Evolutionary conservation across 2,888 invertebrate genomes (phyloP).

Genomic region (Alentia gelatinosa): DNA sequence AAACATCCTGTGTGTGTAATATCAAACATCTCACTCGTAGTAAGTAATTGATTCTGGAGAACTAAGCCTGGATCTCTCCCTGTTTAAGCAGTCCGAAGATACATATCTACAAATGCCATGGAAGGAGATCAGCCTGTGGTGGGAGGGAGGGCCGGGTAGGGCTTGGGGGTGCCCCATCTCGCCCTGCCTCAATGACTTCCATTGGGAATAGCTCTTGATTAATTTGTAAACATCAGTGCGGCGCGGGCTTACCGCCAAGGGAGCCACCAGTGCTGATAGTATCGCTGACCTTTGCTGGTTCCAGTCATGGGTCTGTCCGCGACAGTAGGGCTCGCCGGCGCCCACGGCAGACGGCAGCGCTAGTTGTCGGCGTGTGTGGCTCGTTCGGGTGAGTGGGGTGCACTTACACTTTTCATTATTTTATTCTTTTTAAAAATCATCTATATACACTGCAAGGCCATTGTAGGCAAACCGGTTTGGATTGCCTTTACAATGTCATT

Average conservation of each 20-base stretch:
- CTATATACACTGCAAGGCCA: no score
- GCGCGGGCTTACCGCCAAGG: slow-evolving; percentile 23
- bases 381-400: not conserved
- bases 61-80: no score
- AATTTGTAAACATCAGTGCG: slow-evolving; percentile 51
- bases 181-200: not conserved
- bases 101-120: not conserved
- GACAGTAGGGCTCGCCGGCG: not conserved
- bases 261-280: slow-evolving; percentile 32
- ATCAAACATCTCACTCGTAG: no score
- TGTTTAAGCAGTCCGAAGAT: no score
- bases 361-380: not conserved
- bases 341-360: not conserved
- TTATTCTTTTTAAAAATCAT: no score
- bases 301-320: slow-evolving; percentile 13
- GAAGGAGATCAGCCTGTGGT: not conserved
- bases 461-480: no score
- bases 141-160: not conserved
- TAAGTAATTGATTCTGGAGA: no score
- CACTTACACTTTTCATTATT: no score
- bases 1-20: no score
- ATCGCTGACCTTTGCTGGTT: slow-evolving; percentile 46
- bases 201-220: not conserved
- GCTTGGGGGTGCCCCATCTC: not conserved
- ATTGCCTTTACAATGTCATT: no score